These are phyloP conservation scores for Caenorhabditis japonica DNA, from an alignment of 2,888 invertebrate genomes.

Conservation along the genomic window DNA sequence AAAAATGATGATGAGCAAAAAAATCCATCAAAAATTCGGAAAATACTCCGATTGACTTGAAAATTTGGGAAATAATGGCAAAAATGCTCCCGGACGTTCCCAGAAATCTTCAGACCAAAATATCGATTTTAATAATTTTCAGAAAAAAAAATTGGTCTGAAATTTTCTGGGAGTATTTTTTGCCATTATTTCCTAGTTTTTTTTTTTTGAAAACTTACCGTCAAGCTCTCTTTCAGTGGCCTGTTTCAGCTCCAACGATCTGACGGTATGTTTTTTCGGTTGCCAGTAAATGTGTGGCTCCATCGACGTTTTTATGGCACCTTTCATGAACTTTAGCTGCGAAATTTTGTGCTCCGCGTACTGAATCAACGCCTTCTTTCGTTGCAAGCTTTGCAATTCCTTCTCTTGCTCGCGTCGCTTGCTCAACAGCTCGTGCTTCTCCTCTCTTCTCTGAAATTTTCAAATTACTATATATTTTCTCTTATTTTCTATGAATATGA, in stretches of 20 bases:
- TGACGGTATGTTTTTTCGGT: conserved; percentile 86
- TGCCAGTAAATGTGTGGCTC: conserved; percentile 90
- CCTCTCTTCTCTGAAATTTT: conserved; percentile 81
- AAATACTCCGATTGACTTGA: too few relatives aligned
- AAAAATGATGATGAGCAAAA: too few relatives aligned
- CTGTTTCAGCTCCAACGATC: conserved; percentile 83
- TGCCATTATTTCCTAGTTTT: not conserved
- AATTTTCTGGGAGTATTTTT: too few relatives aligned
- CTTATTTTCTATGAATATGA: not conserved
- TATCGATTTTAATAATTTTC: too few relatives aligned
- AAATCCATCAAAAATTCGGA: too few relatives aligned
- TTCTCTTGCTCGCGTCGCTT: conserved; percentile 89
- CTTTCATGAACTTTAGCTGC: conserved; percentile 84
- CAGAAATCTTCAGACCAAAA: too few relatives aligned
- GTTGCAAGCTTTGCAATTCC: conserved; percentile 89
- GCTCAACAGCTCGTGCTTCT: conserved; percentile 87
- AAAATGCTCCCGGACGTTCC: too few relatives aligned
- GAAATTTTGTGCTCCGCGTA: conserved; percentile 86
- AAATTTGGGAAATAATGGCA: too few relatives aligned
- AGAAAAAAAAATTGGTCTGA: too few relatives aligned
- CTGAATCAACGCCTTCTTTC: conserved; percentile 82
- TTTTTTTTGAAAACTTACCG: conserved; percentile 46
- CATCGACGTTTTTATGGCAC: conserved; percentile 89
- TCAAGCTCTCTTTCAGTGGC: conserved; percentile 80
- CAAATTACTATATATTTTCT: too few relatives aligned